These are phyloP conservation scores for Trichonephila clavata DNA, from an alignment of 1,140 invertebrate genomes.

Conservation along the genomic window DNA sequence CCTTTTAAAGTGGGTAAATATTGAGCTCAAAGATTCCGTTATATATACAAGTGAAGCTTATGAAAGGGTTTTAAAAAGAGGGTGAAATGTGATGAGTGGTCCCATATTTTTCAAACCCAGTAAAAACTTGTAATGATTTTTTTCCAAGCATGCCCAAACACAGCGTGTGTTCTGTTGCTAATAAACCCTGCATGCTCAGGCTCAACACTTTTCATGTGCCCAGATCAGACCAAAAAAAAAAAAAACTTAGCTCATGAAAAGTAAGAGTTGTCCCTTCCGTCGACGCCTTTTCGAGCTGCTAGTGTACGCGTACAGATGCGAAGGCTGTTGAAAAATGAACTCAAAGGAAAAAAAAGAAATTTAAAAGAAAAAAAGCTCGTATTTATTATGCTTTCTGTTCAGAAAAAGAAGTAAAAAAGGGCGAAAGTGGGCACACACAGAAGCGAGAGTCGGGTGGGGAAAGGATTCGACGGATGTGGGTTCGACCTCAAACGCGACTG, in stretches of 20 bases:
- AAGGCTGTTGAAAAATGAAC: constrained; percentile 5
- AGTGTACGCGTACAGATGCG: constrained; percentile 19
- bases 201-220: too few relatives aligned
- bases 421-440: not conserved
- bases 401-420: constrained; percentile 3
- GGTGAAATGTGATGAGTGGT: too few relatives aligned
- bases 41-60: too few relatives aligned
- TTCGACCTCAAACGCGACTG: constrained; percentile 45
- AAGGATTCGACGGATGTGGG: constrained; percentile 45
- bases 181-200: too few relatives aligned
- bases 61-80: too few relatives aligned
- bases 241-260: not conserved
- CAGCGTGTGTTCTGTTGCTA: too few relatives aligned
- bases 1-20: too few relatives aligned
- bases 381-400: not conserved
- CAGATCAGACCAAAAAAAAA: too few relatives aligned
- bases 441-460: constrained; percentile 20
- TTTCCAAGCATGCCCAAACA: too few relatives aligned
- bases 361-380: not conserved
- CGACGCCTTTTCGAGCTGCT: constrained; percentile 23
- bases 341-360: not conserved
- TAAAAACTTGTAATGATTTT: too few relatives aligned
- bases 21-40: too few relatives aligned
- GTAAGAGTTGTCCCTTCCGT: constrained; percentile 3
- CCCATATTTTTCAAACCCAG: too few relatives aligned